Percentiles rank a stretch among this genome's conserved stretches.
phyloP scores from a whole-genome alignment of 2,797 vertebrate genomes.

The Tympanoctomys barrerae region DNA sequence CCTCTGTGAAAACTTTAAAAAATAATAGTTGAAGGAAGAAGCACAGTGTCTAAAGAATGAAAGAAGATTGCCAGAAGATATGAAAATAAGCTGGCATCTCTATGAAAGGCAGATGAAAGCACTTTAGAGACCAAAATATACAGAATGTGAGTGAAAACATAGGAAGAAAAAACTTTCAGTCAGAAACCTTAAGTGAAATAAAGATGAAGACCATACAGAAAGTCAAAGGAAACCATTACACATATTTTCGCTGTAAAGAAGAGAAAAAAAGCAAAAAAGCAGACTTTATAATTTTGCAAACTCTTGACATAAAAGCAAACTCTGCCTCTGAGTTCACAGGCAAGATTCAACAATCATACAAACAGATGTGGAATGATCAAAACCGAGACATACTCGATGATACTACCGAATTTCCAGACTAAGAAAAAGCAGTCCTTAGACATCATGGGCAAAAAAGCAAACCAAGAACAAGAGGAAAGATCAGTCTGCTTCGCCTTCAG shows the following conservation, averaged over 20 bases:
- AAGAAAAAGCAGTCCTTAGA: background rate
- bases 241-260: slow-evolving; percentile 3
- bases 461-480: background rate
- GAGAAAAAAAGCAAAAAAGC: background rate
- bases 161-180: background rate
- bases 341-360: background rate
- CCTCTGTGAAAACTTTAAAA: background rate
- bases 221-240: background rate
- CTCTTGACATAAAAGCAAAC: background rate
- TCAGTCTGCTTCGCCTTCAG: background rate
- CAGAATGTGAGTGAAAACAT: slow-evolving; percentile 23
- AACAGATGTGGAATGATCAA: background rate
- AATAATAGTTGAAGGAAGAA: slow-evolving; percentile 38
- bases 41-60: background rate
- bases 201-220: background rate
- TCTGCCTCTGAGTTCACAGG: background rate
- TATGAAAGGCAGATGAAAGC: slow-evolving; percentile 41
- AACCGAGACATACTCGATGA: background rate
- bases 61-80: background rate
- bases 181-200: background rate
- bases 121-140: background rate
- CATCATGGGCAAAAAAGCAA: background rate
- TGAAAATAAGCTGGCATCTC: slow-evolving; percentile 1
- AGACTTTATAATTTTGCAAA: background rate
- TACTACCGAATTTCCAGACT: background rate